A percentile compares a stretch with the other conserved stretches of the same genome.
Conservation (phyloP, 2,113 vertebrate genomes). For the Alethe diademata region DNA sequence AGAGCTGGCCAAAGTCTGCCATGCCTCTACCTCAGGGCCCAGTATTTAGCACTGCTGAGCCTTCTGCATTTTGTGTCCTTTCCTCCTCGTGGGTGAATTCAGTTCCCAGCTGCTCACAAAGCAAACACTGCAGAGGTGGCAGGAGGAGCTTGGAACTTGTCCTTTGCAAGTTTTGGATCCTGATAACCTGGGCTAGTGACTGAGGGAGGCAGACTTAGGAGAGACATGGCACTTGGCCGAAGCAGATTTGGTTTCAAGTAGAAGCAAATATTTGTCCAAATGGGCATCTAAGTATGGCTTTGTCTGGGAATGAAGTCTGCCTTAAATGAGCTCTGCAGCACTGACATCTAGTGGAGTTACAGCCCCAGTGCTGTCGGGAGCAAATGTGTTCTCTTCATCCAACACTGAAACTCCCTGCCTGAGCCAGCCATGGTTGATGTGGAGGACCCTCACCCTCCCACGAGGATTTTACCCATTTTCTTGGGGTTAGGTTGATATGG, state of each 20-base stretch:
- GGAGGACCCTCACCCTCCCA: not conserved
- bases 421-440: not conserved
- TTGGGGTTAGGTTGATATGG: not conserved
- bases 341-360: constrained; percentile 69
- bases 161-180: not conserved
- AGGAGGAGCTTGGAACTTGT: fast-evolving
- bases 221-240: not conserved
- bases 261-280: not conserved
- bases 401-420: not conserved
- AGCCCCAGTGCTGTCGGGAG: not conserved
- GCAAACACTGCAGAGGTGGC: not conserved
- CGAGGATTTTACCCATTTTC: not conserved
- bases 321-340: not conserved
- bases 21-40: not conserved
- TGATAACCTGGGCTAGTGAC: not conserved
- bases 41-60: not conserved
- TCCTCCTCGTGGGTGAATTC: not conserved
- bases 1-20: not conserved
- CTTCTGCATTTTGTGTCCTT: not conserved
- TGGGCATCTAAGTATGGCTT: not conserved
- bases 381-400: not conserved
- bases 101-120: not conserved
- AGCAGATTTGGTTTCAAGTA: not conserved
- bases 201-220: not conserved
- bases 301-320: not conserved